Evolutionary conservation across 2,797 vertebrate genomes (phyloP), one percentile per base, ranked within the genome.

Genomic region (Argyrosomus regius): DNA sequence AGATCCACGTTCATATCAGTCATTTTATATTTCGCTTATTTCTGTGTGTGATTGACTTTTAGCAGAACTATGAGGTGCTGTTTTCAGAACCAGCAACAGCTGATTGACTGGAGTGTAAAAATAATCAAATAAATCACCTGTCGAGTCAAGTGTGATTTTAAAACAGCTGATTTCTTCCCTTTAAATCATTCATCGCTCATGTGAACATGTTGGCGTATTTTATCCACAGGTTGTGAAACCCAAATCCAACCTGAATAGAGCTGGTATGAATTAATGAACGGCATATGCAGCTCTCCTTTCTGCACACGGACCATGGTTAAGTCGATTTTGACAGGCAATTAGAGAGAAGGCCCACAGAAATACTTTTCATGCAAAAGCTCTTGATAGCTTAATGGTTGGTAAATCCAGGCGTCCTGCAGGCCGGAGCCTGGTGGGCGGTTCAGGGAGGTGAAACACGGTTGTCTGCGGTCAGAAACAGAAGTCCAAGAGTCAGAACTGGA

Each of bases 271-370:
- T 86, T 78, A 81, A 81, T 87, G 81, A 84, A 63, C 14, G 41
- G 65, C 41, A 31, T 54, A 17, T 12, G 52, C 41, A 43, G 81
- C 67, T 77, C 73, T 69, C 48, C 64, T 80, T 78, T 73, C 73
- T 86, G 77, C 60, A 63, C 26, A 39, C 3, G 1, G 50, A 26
- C 31, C 70, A 74, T 7, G 50, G 48, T 71, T 67, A 63, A 83
- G 75, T 83, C 70, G 39, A 85, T 83, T 89, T 75, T 85, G 86
- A 86, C 84, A 85, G 46, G 80, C 77, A 84, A 86, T 89, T 83
- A 86, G 71, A 35, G 53, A 66, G 77, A 88, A 81, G 66, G 39
- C 24, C 83, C 58, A 54, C 74, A 77, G 84, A 83, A 80, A 86
- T 75, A 79, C 72, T 78, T 76, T 72, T 81, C 70, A 81, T 78